Conservation (phyloP, 2,113 vertebrate species). For the Condylura cristata region DNA sequence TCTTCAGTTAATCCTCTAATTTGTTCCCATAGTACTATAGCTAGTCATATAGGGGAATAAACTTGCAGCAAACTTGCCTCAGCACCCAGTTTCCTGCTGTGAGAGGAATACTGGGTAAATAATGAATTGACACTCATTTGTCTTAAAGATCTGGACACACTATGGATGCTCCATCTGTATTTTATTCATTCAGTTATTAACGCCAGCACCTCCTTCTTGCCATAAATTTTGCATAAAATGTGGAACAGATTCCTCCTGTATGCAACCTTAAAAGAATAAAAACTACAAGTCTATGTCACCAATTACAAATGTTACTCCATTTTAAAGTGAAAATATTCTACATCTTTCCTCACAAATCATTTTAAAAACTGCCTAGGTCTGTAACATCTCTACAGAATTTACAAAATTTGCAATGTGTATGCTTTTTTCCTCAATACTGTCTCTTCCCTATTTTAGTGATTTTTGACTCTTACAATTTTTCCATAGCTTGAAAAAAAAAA, state of each 20-base stretch:
- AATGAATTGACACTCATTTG: neutral
- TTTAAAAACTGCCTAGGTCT: neutral
- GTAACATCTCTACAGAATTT: neutral
- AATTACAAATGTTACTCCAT: neutral
- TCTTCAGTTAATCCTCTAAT: conserved; percentile 70
- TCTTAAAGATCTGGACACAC: conserved; percentile 33
- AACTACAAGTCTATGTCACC: neutral
- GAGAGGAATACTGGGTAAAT: conserved; percentile 34
- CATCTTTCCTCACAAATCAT: neutral
- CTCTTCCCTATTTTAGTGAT: neutral
- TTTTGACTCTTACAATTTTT: conserved; percentile 22
- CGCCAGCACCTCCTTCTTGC: neutral
- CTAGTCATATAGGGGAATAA: conserved; percentile 15
- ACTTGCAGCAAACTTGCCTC: conserved; percentile 1
- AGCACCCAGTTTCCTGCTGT: neutral
- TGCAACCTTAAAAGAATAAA: neutral
- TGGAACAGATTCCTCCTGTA: neutral
- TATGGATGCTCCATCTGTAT: neutral
- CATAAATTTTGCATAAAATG: neutral
- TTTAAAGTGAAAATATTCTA: conserved; percentile 41
- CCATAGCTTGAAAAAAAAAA: neutral
- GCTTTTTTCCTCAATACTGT: neutral
- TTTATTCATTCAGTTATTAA: neutral
- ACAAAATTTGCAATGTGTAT: neutral
- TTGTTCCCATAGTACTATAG: conserved; percentile 23